Base-by-base conservation (phyloP, 1,140 invertebrate genomes). In the Chironomus striatipennis region DNA sequence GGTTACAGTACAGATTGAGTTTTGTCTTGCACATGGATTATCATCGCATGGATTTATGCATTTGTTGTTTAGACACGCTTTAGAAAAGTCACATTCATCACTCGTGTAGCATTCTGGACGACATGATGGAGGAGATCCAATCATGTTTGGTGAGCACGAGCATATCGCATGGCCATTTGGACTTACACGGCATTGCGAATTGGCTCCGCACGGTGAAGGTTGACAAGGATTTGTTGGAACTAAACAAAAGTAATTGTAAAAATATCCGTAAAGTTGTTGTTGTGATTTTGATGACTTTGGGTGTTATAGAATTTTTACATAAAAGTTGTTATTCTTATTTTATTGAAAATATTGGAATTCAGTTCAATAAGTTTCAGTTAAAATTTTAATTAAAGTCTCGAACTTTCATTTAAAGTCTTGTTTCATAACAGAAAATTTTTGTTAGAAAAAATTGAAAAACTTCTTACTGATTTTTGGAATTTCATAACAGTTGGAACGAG, bases 171-270 rank as follows among this genome's bases (percentile, higher is more conserved):
- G 90, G 75, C 88, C 87, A 70, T 88, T 87, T 77, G 84, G 57
- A 88, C 83, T 57, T 15, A 12, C 9, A 77, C 88, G 86, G 82
- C 93, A 95, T 79, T 90, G 85, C 12, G 92, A 90, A 82, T 94
- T 92, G 12, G 89, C 87, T 73, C 93, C 93, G 80, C 93, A 95
- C 34, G 92, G 92, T 42, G 90, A 89, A 42, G 91, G 90, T 72
- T 88, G 82, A 79, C 92, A 94, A 65, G 91, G 87, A 82, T 89
- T 87, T 77, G 82, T 81, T 43, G 80, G 82, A 77, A 80, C 80
- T 73, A 77, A 34, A 34, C 24, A 34, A 34, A 34, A 34, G 24
- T 5, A 34, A 34, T 34, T 34, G 24, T 34, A 34, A 34, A 34
- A 34, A 34, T n/a, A 34, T 34, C 24, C 24, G 5, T 34, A 34